Percentiles rank a stretch among this genome's conserved stretches.
phyloP scores from a whole-genome alignment of 2,888 invertebrate genomes.

The Drosophila kambysellisi region DNA sequence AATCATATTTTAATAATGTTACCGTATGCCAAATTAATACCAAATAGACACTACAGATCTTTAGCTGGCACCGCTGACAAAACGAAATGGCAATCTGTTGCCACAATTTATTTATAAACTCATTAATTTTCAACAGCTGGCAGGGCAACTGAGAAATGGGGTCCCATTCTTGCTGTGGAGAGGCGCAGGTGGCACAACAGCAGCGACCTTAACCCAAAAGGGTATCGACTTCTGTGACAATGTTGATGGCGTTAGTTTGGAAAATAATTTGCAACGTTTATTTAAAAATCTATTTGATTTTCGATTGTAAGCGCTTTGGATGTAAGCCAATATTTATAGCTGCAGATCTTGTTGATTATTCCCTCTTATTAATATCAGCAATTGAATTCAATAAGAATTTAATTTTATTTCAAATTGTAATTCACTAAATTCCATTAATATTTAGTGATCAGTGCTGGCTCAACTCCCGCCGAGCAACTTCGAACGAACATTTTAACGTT shows the following conservation, averaged over 20 bases:
- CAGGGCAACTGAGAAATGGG: constrained; percentile 11
- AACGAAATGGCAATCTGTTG: constrained; percentile 42
- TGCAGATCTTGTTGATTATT: background rate
- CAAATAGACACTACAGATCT: constrained; percentile 43
- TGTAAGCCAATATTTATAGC: background rate
- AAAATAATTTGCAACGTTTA: constrained; percentile 21
- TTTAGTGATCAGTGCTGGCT: background rate
- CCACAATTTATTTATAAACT: constrained; percentile 54
- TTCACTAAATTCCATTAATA: background rate
- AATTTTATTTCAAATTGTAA: background rate
- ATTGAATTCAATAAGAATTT: background rate
- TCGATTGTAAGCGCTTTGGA: background rate
- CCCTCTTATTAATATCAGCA: background rate
- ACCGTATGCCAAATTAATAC: constrained; percentile 47
- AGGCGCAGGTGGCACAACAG: constrained; percentile 18
- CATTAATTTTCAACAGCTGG: constrained; percentile 46
- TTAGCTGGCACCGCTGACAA: constrained; percentile 21
- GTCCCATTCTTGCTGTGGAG: constrained; percentile 3
- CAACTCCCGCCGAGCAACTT: background rate
- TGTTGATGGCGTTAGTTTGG: constrained; percentile 12
- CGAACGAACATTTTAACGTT: background rate
- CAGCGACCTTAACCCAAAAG: constrained; percentile 12
- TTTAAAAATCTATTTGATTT: background rate
- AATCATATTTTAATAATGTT: constrained; percentile 56
- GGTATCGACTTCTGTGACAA: constrained; percentile 20